phyloP scores from a whole-genome alignment of 1,140 invertebrate genomes.

The Trialeurodes vaporariorum region DNA sequence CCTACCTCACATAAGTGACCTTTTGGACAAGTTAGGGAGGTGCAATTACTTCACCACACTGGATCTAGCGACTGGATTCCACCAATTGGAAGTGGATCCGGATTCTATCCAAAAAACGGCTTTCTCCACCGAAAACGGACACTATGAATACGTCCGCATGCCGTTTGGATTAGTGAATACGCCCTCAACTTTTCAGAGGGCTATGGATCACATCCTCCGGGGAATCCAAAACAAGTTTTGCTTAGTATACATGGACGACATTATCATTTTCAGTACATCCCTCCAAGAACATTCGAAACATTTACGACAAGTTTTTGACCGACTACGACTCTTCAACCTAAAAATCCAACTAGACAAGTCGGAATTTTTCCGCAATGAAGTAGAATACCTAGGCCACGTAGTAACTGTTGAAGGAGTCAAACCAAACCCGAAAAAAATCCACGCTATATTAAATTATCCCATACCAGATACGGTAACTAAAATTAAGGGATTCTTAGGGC shows the following conservation, averaged over 20 bases:
- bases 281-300: no score
- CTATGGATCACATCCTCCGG: no score
- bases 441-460: conserved; percentile 26
- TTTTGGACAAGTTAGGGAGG: conserved; percentile 33
- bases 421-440: conserved; percentile 34
- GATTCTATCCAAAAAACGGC: conserved; percentile 37
- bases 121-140: conserved; percentile 31
- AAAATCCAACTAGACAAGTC: conserved; percentile 36
- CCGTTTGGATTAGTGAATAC: conserved; percentile 33
- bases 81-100: conserved; percentile 36
- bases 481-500: conserved; percentile 30
- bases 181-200: conserved; percentile 35
- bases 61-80: conserved; percentile 39
- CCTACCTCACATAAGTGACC: conserved; percentile 38
- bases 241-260: no score
- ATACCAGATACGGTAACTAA: conserved; percentile 25
- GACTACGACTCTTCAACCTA: conserved; percentile 32
- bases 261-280: no score
- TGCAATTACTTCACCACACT: conserved; percentile 36
- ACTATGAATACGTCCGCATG: conserved; percentile 31
- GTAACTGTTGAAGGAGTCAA: conserved; percentile 33
- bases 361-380: no score
- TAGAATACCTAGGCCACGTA: conserved; percentile 35
- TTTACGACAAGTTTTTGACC: no score
- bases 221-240: no score